Evolutionary conservation across 2,797 vertebrate species (phyloP).

Genomic region (Linurgus olivaceus): DNA sequence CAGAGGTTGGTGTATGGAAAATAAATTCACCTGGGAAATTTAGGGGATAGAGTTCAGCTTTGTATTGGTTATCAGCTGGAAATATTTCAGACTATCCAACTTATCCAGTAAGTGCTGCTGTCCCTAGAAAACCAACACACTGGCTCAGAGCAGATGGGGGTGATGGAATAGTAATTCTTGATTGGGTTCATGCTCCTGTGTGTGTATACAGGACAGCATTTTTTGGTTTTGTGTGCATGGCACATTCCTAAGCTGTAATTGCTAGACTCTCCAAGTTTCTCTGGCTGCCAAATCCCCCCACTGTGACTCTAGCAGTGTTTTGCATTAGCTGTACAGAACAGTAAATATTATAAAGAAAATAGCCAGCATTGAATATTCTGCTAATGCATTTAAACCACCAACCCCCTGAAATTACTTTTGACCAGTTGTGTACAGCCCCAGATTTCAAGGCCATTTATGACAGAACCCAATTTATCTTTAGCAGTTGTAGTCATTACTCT

Average conservation of each 20-base stretch:
- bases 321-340: conserved; percentile 56
- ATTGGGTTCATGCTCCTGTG: not conserved
- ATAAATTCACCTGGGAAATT: not conserved
- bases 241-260: conserved; percentile 44
- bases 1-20: not conserved
- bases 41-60: not conserved
- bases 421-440: not conserved
- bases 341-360: conserved; percentile 63
- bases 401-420: not conserved
- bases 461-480: not conserved
- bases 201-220: not conserved
- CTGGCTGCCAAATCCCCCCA: conserved; percentile 42
- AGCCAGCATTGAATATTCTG: not conserved
- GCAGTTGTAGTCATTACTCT: not conserved
- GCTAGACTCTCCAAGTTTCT: not conserved
- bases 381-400: conserved; percentile 24
- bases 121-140: not conserved
- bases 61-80: not conserved
- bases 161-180: not conserved
- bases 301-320: conserved; percentile 52
- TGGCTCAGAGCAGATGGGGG: not conserved
- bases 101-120: not conserved
- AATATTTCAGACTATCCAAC: not conserved
- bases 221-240: conserved; percentile 14
- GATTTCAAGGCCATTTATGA: not conserved